Evolutionary conservation across 2,797 vertebrate genomes (phyloP).

Genomic region (Meriones psammophilus): DNA sequence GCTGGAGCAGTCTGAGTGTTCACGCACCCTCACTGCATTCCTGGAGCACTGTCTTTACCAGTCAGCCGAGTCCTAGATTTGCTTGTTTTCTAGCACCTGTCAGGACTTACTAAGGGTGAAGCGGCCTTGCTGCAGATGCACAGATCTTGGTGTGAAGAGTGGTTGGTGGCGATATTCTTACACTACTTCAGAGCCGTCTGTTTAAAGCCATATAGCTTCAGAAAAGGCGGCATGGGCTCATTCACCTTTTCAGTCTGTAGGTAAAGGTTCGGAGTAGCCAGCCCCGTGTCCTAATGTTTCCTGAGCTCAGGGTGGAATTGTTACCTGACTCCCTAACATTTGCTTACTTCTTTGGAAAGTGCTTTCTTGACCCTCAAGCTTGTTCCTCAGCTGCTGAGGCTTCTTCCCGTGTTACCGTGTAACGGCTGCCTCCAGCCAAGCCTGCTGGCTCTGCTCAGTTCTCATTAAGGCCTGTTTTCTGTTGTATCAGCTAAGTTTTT

Average conservation of each 20-base stretch:
- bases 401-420: not conserved
- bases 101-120: not conserved
- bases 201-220: not conserved
- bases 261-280: not conserved
- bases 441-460: not conserved
- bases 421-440: not conserved
- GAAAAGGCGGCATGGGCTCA: not conserved
- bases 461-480: not conserved
- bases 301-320: not conserved
- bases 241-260: not conserved
- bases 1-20: not conserved
- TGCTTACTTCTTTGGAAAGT: constrained; percentile 8
- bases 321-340: not conserved
- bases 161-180: not conserved
- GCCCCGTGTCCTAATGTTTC: not conserved
- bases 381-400: not conserved
- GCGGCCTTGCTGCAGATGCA: not conserved
- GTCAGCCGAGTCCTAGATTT: not conserved
- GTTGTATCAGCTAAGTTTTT: not conserved
- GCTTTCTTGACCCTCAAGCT: not conserved
- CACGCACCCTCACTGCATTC: not conserved
- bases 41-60: not conserved
- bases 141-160: not conserved
- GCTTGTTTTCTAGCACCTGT: not conserved
- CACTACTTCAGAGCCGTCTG: not conserved